Conservation (phyloP, 2,797 vertebrate species). For the Sphenodon punctatus region DNA sequence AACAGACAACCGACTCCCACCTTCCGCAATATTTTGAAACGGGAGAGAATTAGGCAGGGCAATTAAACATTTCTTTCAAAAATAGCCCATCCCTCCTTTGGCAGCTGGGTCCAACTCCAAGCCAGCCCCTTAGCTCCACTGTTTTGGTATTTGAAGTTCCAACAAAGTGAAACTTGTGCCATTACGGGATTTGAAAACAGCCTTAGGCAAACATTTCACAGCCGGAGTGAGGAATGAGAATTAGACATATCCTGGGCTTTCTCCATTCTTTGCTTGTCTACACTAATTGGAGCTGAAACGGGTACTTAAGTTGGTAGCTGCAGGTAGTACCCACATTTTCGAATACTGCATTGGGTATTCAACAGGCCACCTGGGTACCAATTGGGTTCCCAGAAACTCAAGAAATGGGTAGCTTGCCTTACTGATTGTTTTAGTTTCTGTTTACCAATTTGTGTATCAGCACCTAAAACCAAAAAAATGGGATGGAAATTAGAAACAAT, state of each 20-base stretch:
- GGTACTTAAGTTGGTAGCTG: too few species aligned
- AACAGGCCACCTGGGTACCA: too few species aligned
- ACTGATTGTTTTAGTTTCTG: too few species aligned
- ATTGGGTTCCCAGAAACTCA: too few species aligned
- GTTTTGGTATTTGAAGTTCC: constrained; percentile 29
- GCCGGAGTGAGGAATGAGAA: constrained; percentile 49
- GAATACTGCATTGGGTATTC: too few species aligned
- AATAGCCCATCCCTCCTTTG: constrained; percentile 16
- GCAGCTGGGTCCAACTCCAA: constrained; percentile 56
- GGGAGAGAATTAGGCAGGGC: constrained; percentile 56
- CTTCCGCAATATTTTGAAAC: constrained; percentile 64
- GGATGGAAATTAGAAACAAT: too few species aligned
- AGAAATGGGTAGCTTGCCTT: too few species aligned
- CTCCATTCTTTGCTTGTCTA: constrained; percentile 51
- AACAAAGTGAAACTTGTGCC: constrained; percentile 57
- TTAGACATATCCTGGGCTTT: constrained; percentile 64
- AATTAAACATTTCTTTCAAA: constrained; percentile 43
- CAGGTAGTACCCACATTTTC: too few species aligned
- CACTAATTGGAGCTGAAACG: too few species aligned
- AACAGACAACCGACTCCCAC: constrained; percentile 69
- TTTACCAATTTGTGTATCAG: too few species aligned
- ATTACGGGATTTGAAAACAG: constrained; percentile 44
- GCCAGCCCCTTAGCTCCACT: constrained; percentile 23
- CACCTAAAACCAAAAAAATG: too few species aligned
- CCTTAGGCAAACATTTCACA: constrained; percentile 40